Percentiles rank a stretch among this genome's conserved stretches.
Evolutionary conservation across 2,113 vertebrate species (phyloP).

Genomic region (Fulica atra): DNA sequence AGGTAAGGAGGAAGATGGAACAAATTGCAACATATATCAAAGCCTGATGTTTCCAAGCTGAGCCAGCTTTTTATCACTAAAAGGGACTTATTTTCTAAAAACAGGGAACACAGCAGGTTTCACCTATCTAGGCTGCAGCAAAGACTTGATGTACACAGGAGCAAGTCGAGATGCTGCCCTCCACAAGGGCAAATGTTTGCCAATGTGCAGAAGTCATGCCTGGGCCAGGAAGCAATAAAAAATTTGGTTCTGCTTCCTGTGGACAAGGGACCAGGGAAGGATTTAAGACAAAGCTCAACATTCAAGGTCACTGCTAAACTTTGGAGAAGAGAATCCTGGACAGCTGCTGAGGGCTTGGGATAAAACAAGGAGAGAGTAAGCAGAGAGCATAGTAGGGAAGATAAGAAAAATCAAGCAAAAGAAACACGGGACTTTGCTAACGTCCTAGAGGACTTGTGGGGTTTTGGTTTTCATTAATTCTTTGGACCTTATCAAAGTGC

Average conservation of each 20-base stretch:
- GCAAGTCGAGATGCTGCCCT: not conserved
- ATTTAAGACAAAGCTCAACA: not conserved
- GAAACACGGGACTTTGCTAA: not conserved
- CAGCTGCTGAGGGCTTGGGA: not conserved
- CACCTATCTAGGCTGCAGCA: not conserved
- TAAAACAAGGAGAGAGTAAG: not conserved
- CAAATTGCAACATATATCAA: not conserved
- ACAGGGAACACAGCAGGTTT: not conserved
- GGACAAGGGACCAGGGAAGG: not conserved
- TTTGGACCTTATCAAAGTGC: not conserved
- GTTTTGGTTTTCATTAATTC: not conserved
- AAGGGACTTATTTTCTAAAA: conserved; percentile 8
- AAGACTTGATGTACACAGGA: not conserved
- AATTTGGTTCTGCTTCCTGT: not conserved
- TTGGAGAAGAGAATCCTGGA: not conserved
- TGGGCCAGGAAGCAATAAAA: not conserved
- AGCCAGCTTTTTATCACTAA: not conserved
- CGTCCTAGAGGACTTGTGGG: not conserved
- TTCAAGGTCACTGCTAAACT: not conserved
- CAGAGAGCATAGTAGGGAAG: not conserved
- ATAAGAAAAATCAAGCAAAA: not conserved
- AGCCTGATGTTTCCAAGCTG: not conserved
- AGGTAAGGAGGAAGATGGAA: not conserved
- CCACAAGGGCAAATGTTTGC: not conserved
- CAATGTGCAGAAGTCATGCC: not conserved